Base-by-base conservation (phyloP, 35 echinoderm and acorn worm genomes). In the Stichopus chloronotus region DNA sequence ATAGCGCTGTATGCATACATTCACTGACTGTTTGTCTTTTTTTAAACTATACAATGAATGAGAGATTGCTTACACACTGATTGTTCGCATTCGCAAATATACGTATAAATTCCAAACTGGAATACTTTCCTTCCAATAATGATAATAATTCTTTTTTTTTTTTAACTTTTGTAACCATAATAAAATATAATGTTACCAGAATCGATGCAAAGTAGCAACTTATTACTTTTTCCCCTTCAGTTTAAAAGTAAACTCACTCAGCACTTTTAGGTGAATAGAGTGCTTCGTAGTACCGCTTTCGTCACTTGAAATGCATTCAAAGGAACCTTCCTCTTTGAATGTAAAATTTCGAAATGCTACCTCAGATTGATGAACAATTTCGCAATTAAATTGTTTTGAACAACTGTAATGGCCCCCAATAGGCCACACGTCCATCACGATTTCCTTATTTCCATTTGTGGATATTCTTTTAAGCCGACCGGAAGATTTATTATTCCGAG, bases 221-320 rank as follows among this genome's bases (percentile, higher is more conserved):
- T 43, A 43, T 43, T 43, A 43, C 0, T 43, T 0, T 43, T 43
- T 1, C 3, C 3, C 30, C 30, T 43, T 43, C 30, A 43, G 30
- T 43, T 43, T 43, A 74, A n/a, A 74, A 61, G 8, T 14, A n/a
- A 74, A 74, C 69, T 74, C 22, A 74, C 69, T n/a, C 22, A 74
- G 22, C 17, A 74, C 69, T 74, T 74, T 74, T 1, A 74, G 7
- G 22, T 74, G 17, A 2, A n/a, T 3, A 74, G 69, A 20, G 22
- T 74, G 69, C 69, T 74, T 24, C 19, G 69, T 20, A 0, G 69
- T 6, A 20, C 19, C 69, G 22, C 5, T 83, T 57, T 57, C 80
- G 53, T 83, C 80, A 55, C 80, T 83, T 13, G 52, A 83, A 53
- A 83, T 17, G 5, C 80, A 83, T 83, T 83, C 52, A 57, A 56